A percentile compares a stretch with the other conserved stretches of the same genome.
phyloP scores from a whole-genome alignment of 2,888 invertebrate genomes.

The Taenaris catops region DNA sequence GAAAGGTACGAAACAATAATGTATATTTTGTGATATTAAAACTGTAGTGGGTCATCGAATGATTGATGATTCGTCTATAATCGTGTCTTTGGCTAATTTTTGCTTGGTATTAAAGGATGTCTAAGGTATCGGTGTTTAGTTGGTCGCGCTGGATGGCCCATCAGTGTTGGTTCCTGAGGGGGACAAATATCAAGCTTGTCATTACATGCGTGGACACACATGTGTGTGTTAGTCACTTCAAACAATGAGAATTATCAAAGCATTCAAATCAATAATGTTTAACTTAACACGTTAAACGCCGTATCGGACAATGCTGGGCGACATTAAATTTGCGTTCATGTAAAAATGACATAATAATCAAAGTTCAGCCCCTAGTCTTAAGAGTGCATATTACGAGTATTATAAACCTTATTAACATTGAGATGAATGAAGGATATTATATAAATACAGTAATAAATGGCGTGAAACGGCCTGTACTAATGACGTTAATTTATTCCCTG shows the following conservation, averaged over 20 bases:
- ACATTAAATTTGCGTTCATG: no score
- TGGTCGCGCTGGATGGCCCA: constrained; percentile 62
- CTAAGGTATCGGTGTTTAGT: constrained; percentile 39
- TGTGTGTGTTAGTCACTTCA: constrained; percentile 37
- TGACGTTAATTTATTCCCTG: no score
- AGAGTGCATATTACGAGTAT: no score
- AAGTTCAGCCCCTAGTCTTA: no score
- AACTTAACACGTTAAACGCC: no score
- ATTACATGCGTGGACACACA: constrained; percentile 71
- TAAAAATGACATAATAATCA: no score
- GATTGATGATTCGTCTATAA: neutral
- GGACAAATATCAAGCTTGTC: constrained; percentile 70
- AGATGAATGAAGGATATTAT: no score
- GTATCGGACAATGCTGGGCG: no score
- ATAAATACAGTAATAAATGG: no score
- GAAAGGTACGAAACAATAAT: neutral
- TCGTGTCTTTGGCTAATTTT: constrained; percentile 14
- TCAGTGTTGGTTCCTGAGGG: constrained; percentile 74
- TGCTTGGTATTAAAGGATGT: constrained; percentile 22
- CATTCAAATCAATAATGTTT: constrained; percentile 6
- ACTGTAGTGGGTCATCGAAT: constrained; percentile 2
- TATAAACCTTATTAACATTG: no score
- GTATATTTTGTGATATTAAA: constrained; percentile 8
- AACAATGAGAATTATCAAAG: constrained; percentile 18
- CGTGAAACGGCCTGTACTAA: no score